Evolutionary conservation across 2,888 invertebrate species (phyloP).

Genomic region (Lithophane leautieri): DNA sequence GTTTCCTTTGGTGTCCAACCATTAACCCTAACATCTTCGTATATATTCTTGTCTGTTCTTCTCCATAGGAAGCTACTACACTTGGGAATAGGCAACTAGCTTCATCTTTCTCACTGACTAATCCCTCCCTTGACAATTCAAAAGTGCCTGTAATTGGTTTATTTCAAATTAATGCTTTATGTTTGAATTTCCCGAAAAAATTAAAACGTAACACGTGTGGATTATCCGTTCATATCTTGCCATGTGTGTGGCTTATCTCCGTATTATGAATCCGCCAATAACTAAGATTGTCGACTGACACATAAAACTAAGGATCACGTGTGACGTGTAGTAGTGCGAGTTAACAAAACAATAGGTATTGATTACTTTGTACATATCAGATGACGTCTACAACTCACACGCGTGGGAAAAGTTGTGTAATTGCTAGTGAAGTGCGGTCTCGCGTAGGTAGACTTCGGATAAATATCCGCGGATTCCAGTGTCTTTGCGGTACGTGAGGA

Average conservation of each 20-base stretch:
- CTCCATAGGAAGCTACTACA: neutral
- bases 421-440: slow-evolving; percentile 31
- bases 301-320: neutral
- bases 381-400: slow-evolving; percentile 45
- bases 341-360: slow-evolving; percentile 38
- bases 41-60: neutral
- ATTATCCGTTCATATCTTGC: neutral
- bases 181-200: neutral
- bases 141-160: too few relatives aligned
- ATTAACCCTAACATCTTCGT: neutral
- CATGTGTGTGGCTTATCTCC: slow-evolving; percentile 12
- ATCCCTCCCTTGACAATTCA: too few relatives aligned
- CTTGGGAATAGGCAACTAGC: neutral
- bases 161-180: too few relatives aligned
- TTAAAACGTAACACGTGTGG: neutral
- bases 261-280: slow-evolving; percentile 1
- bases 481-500: neutral
- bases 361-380: slow-evolving; percentile 53
- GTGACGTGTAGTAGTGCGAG: slow-evolving; percentile 40
- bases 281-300: slow-evolving; percentile 39
- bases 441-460: slow-evolving; percentile 7
- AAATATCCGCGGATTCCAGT: slow-evolving; percentile 26
- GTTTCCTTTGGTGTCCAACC: too few relatives aligned
- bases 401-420: slow-evolving; percentile 57
- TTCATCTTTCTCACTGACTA: neutral